Evolutionary conservation across 2,113 vertebrate species (phyloP), one percentile per base, ranked within the genome.

Genomic region (Artemisiospiza belli): DNA sequence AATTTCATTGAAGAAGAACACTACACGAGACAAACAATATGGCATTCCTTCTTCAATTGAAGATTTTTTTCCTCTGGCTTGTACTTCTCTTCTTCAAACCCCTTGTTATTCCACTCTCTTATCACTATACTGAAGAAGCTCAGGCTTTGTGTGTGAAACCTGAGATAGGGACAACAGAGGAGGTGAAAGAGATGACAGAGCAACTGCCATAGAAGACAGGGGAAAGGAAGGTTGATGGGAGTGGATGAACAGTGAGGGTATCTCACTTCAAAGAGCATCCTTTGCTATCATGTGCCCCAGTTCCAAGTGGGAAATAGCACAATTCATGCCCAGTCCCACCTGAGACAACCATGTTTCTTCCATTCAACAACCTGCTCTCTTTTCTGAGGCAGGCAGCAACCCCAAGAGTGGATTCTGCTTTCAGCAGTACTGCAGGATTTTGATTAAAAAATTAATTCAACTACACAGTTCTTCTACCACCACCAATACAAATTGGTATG

Each of bases 1-100:
- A 81, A 89, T 94, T 88, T 93, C 47, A 49, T 52, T 86, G 90
- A 93, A 90, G 33, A 62, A 83, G 51, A 90, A 24, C 63, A 64
- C 43, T 57, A 86, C 46, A 63, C 27, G 52, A 72, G 68, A 47
- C 47, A 92, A 86, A 51, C 21, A 85, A 78, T 62, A 92, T 27
- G 61, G 19, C 61, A 67, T 11, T 74, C 39, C 41, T 67, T 51
- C 70, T 75, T 85, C 63, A 69, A 11, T 0, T 47, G 43, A 57
- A 63, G 39, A 22, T 49, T 49, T 73, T 73, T 78, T 76, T 39
- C 5, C 18, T 66, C 59, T 92, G 63, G 37, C 13, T 74, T 63
- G n/a, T 64, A 22, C 86, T 86, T 77, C 27, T 14, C 28, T 90
- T 79, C 74, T 87, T 87, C 74, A 87, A 57, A 31, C 1, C 2